phyloP scores from a whole-genome alignment of 2,888 invertebrate species.

The Pseudococcus longispinus region DNA sequence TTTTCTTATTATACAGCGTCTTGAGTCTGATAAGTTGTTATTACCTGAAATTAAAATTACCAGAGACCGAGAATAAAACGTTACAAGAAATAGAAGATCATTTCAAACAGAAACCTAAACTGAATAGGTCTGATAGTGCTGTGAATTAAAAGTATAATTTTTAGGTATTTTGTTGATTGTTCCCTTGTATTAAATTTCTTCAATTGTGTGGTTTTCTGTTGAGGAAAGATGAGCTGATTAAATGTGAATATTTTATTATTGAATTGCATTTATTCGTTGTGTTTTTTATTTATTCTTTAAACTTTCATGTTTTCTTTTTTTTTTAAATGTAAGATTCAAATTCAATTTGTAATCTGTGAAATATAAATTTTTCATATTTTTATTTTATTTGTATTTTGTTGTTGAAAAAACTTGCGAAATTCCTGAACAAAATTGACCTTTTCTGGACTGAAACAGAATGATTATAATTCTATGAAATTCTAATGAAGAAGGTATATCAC shows the following conservation, averaged over 20 bases:
- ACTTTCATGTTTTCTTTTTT: not conserved
- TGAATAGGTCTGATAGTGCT: not conserved
- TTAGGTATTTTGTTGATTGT: not conserved
- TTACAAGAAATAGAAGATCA: conserved; percentile 41
- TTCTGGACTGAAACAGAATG: no score
- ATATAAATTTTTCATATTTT: not conserved
- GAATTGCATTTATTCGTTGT: not conserved
- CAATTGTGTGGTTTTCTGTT: not conserved
- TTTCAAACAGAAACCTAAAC: not conserved
- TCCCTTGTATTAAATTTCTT: not conserved
- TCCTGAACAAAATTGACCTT: no score
- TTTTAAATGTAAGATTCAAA: not conserved
- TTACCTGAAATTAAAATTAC: conserved; percentile 20
- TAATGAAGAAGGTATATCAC: no score
- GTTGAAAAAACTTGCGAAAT: no score
- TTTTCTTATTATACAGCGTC: conserved; percentile 15
- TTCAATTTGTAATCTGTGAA: not conserved
- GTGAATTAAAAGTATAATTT: not conserved
- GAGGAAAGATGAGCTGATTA: not conserved
- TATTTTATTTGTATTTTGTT: no score
- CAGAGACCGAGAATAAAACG: conserved; percentile 40
- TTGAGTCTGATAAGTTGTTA: conserved; percentile 11
- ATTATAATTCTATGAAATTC: no score
- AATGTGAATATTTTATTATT: not conserved
- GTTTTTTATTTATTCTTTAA: not conserved